Evolutionary conservation across 1,140 invertebrate genomes (phyloP), one percentile per base, ranked within the genome.

Genomic region (Lanistes nyassanus): DNA sequence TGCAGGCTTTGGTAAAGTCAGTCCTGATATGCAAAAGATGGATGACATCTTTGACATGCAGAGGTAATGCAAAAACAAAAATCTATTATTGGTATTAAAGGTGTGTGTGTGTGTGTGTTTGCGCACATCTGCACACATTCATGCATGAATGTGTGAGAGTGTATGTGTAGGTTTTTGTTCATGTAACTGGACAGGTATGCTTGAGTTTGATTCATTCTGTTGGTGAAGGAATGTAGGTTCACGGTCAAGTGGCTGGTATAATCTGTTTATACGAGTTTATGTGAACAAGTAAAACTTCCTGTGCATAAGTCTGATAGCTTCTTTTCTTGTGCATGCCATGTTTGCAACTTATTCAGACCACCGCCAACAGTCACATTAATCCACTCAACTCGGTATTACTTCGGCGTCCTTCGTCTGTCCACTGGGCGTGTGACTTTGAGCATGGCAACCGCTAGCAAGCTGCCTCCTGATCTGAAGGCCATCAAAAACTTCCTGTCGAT

Each of bases 401-500:
- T 98, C 90, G 96, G 94, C 39, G 92, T 93, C 21, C 90, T 99
- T 58, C 94, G 94, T 88, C 91, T 98, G 39, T 92, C 93, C 36
- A 92, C 95, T 1, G 94, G 93, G 85, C 93, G 93, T 84, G 93
- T 98, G 34, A 93, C 93, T 47, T 89, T 99, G 47, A 97, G 95
- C 83, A 95, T 98, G 78, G 91, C 94, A 31, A 98, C 96, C 16
- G 94, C 92, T 75, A 79, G 80, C 73, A 95, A 95, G 86, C 78
- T 99, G 67, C 91, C 94, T 2, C 85, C 91, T 1, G 92, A 95
- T 82, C 90, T 99, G 65, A 91, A 93, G 76, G 89, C 90, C 69
- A 93, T 99, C 11, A 99, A 99, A 90, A 92, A 94, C 76, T 93
- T 94, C 78, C 90, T 98, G 51, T 95, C 95, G 2, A 91, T 98